These are phyloP conservation scores for Microctonus hyperodae DNA, from an alignment of 2,888 invertebrate genomes.

Conservation along the genomic window DNA sequence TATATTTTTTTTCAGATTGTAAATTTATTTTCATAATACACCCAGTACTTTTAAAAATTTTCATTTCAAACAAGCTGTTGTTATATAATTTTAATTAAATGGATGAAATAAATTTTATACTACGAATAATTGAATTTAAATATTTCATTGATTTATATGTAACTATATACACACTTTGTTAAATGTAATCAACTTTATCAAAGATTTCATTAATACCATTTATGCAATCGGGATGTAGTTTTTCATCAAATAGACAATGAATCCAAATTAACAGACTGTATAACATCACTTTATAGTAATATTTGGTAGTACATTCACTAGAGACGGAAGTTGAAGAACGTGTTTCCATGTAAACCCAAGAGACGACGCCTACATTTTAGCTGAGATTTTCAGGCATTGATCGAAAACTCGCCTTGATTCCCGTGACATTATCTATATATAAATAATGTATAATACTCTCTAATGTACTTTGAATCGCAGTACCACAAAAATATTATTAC, in stretches of 20 bases:
- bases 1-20: neutral
- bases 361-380: neutral
- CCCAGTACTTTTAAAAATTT: neutral
- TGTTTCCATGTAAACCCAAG: neutral
- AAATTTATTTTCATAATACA: neutral
- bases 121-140: no score
- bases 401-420: neutral
- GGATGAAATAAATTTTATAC: no score
- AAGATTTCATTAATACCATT: neutral
- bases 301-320: neutral
- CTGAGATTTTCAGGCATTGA: neutral
- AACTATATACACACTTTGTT: no score
- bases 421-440: neutral
- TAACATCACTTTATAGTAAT: neutral
- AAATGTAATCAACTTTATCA: no score
- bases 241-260: neutral
- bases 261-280: constrained; percentile 4
- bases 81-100: no score
- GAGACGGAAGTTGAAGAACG: constrained; percentile 2
- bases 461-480: neutral
- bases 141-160: no score
- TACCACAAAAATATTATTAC: neutral
- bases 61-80: neutral
- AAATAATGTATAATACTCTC: neutral
- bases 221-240: neutral